Evolutionary conservation across 2,888 invertebrate species (phyloP).

Genomic region (Papilio demoleus): DNA sequence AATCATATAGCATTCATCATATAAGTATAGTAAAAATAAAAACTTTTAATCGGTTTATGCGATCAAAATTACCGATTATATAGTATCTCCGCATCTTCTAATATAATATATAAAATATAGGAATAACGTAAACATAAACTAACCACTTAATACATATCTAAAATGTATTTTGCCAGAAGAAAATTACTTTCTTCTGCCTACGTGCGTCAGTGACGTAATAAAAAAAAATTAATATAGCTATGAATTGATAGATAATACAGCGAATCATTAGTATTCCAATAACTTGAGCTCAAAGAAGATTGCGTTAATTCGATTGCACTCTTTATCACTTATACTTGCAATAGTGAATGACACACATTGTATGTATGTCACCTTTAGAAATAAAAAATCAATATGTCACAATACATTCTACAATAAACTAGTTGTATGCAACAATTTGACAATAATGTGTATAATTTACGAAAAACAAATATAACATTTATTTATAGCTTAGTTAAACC

Average conservation of each 20-base stretch:
- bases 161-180: not conserved
- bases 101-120: no score
- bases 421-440: no score
- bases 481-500: no score
- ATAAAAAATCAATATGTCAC: not conserved
- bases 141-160: not conserved
- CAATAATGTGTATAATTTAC: no score
- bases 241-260: not conserved
- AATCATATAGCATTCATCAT: no score
- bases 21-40: no score
- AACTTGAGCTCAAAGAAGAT: not conserved
- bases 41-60: no score
- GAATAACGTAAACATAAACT: no score
- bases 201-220: not conserved
- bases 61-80: no score
- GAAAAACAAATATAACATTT: no score
- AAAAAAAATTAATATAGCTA: not conserved
- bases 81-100: no score
- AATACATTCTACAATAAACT: not conserved
- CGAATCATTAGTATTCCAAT: constrained; percentile 1
- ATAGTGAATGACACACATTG: not conserved
- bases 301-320: constrained; percentile 9
- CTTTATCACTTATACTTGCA: not conserved
- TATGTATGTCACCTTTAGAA: not conserved
- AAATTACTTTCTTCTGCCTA: not conserved